phyloP scores from a whole-genome alignment of 2,113 vertebrate genomes.

The Psammodynastes pulverulentus region DNA sequence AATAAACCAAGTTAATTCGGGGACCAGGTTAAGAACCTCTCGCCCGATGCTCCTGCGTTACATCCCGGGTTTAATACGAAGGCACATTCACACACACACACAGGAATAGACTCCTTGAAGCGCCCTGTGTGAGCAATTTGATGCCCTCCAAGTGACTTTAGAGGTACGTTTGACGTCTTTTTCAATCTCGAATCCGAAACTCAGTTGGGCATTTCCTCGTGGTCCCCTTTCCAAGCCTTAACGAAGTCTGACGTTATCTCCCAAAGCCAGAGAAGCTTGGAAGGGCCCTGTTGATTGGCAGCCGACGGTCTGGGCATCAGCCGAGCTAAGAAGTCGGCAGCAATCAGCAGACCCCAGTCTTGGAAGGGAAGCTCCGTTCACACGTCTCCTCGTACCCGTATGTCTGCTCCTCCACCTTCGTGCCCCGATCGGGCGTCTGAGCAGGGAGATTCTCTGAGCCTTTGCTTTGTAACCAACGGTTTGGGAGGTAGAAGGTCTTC shows the following conservation, averaged over 20 bases:
- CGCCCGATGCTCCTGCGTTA: neutral
- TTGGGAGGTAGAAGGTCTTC: neutral
- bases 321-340: neutral
- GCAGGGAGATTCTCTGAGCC: neutral
- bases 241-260: neutral
- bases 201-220: neutral
- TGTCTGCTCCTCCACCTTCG: neutral
- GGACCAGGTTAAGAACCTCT: neutral
- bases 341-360: neutral
- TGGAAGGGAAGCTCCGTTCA: neutral
- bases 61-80: neutral
- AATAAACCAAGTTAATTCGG: neutral
- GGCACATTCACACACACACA: neutral
- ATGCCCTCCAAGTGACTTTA: neutral
- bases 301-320: neutral
- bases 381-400: neutral
- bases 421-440: neutral
- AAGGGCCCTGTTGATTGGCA: neutral
- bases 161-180: neutral
- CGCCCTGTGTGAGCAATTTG: neutral
- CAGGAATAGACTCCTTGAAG: neutral
- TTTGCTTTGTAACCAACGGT: neutral
- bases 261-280: too few relatives aligned
- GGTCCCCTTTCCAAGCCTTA: neutral
- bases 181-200: neutral